These are phyloP conservation scores for Cryptus armator DNA, from an alignment of 2,888 invertebrate species.

Conservation along the genomic window DNA sequence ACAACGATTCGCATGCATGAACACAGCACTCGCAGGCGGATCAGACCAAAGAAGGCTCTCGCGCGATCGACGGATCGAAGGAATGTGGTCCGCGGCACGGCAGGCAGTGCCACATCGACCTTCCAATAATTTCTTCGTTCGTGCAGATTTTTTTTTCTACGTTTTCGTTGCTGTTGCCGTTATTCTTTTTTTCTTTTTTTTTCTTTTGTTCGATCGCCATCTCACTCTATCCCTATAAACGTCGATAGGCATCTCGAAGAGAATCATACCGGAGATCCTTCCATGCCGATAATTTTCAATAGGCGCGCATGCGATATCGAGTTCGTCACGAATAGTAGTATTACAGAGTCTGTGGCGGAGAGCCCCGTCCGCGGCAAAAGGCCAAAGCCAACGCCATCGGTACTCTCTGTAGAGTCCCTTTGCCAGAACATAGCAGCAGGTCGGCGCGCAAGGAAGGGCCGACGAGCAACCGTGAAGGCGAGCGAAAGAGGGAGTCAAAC, in stretches of 20 bases:
- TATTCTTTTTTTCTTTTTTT: not conserved
- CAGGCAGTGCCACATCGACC: conserved; percentile 66
- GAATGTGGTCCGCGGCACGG: conserved; percentile 56
- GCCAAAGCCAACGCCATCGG: conserved; percentile 23
- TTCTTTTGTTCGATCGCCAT: not conserved
- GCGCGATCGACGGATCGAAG: conserved; percentile 17
- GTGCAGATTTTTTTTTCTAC: conserved; percentile 33
- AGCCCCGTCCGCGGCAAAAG: conserved; percentile 32
- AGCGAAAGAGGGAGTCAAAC: conserved; percentile 37
- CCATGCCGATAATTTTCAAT: conserved; percentile 77
- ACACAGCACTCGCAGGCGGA: conserved; percentile 22
- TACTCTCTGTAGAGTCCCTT: conserved; percentile 5
- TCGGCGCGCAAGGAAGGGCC: conserved; percentile 35
- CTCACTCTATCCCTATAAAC: not conserved
- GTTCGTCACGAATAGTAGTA: conserved; percentile 74
- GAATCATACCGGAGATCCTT: conserved; percentile 77
- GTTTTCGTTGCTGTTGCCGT: conserved; percentile 1
- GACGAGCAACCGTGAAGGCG: conserved; percentile 24
- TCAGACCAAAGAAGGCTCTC: not conserved
- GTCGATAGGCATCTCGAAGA: conserved; percentile 58
- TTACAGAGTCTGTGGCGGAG: not conserved
- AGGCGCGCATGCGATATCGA: conserved; percentile 75
- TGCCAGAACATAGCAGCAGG: conserved; percentile 21
- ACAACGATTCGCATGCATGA: conserved; percentile 40
- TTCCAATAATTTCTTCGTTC: conserved; percentile 69